Evolutionary conservation across 2,888 invertebrate species (phyloP).

Genomic region (Lepidocyrtoides sp.): DNA sequence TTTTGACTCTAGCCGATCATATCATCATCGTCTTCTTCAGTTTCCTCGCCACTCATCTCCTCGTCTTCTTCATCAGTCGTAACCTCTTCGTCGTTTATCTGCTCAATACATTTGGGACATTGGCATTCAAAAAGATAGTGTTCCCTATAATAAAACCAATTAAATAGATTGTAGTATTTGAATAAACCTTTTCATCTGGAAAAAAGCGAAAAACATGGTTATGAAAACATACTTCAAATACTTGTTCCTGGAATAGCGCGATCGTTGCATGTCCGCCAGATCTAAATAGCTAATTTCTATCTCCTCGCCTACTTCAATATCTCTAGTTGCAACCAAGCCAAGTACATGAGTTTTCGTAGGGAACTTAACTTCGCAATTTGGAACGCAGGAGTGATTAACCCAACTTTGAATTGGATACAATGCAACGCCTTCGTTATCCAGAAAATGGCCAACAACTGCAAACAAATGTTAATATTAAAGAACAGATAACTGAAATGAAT

Average conservation of each 20-base stretch:
- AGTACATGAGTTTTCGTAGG: constrained; percentile 93
- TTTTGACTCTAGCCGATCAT: constrained; percentile 48
- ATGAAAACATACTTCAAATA: constrained; percentile 87
- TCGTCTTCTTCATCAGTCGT: constrained; percentile 90
- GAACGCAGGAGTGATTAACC: constrained; percentile 96
- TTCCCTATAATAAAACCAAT: constrained; percentile 90
- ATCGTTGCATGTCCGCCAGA: constrained; percentile 93
- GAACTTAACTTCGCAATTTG: constrained; percentile 95
- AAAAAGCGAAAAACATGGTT: not conserved
- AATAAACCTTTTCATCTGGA: no score
- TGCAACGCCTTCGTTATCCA: constrained; percentile 97
- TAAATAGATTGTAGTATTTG: no score
- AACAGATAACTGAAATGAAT: not conserved
- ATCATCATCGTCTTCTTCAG: constrained; percentile 86
- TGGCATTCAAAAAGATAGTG: constrained; percentile 94
- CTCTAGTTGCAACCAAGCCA: constrained; percentile 90
- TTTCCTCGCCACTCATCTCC: constrained; percentile 89
- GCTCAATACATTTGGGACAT: constrained; percentile 92
- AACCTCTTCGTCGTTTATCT: constrained; percentile 92
- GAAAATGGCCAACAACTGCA: constrained; percentile 90
- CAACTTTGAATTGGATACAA: constrained; percentile 95
- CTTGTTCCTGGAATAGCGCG: constrained; percentile 95
- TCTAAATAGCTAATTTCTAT: constrained; percentile 96
- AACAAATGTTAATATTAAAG: not conserved
- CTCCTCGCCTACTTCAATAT: constrained; percentile 94